Evolutionary conservation across 2,113 vertebrate species (phyloP).

Genomic region (Lophura nycthemera): DNA sequence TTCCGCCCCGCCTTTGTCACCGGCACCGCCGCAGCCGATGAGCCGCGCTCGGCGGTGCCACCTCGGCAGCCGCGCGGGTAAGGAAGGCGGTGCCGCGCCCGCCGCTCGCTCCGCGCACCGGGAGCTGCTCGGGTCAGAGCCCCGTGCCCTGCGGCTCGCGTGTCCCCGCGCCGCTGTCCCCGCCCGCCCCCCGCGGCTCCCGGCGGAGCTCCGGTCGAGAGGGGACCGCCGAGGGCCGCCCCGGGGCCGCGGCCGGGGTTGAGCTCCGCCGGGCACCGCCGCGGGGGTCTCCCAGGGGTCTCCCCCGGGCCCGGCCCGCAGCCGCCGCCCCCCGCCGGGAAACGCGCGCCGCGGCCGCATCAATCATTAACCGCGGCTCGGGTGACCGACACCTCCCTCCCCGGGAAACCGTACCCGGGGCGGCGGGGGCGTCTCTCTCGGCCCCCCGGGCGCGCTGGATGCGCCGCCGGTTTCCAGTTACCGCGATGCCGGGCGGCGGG

Average conservation of each 20-base stretch:
- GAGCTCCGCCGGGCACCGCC: neutral
- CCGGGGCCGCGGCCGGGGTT: no score
- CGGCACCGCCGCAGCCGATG: neutral
- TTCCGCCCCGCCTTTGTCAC: neutral
- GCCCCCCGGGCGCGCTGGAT: neutral
- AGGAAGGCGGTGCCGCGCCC: neutral
- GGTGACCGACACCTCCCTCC: conserved; percentile 34
- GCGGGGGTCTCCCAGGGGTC: neutral
- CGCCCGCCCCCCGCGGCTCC: no score
- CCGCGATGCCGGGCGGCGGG: conserved; percentile 67
- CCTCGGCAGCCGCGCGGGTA: neutral
- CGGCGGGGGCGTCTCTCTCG: conserved; percentile 30
- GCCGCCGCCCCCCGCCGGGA: neutral
- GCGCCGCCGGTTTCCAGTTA: conserved; percentile 60
- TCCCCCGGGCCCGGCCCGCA: no score
- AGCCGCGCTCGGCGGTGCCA: neutral
- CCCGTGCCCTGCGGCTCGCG: neutral
- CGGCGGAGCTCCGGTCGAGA: no score
- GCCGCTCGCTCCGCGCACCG: neutral
- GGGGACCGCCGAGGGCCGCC: no score
- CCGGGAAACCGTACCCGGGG: conserved; percentile 48
- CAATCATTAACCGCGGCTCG: conserved; percentile 70
- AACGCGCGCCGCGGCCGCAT: conserved; percentile 25
- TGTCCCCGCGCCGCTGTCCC: no score
- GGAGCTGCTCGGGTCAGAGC: neutral